Conservation (phyloP, 2,113 vertebrate species). For the Melanerpes formicivorus region DNA sequence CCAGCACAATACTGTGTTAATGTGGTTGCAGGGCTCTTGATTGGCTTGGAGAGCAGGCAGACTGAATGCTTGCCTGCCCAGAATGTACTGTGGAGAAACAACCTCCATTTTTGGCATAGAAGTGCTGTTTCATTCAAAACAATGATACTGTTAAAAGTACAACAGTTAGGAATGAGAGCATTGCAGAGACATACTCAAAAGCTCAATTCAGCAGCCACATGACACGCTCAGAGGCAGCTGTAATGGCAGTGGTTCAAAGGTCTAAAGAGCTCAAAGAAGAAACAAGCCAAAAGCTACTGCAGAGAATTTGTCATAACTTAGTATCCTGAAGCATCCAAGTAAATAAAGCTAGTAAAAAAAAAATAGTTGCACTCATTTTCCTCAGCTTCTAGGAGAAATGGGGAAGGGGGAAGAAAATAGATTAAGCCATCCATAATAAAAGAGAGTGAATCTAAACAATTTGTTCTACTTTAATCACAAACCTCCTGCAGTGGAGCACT, state of each 20-base stretch:
- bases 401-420: not conserved
- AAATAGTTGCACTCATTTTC: not conserved
- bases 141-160: slow-evolving; percentile 58
- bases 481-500: not conserved
- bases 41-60: slow-evolving; percentile 5
- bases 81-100: slow-evolving; percentile 40
- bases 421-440: slow-evolving; percentile 5
- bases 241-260: slow-evolving; percentile 69
- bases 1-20: not conserved
- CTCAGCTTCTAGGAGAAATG: not conserved
- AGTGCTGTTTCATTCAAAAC: slow-evolving; percentile 66
- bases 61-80: slow-evolving; percentile 22
- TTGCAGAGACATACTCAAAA: slow-evolving; percentile 63
- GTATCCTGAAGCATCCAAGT: slow-evolving; percentile 31
- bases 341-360: slow-evolving; percentile 43
- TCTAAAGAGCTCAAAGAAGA: slow-evolving; percentile 57
- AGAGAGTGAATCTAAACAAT: slow-evolving; percentile 8
- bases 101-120: slow-evolving; percentile 54
- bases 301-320: slow-evolving; percentile 56
- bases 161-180: slow-evolving; percentile 51
- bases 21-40: not conserved
- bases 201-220: slow-evolving; percentile 65
- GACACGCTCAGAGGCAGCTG: slow-evolving; percentile 64
- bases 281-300: slow-evolving; percentile 65
- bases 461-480: not conserved